These are phyloP conservation scores for Oscheius onirici DNA, from an alignment of 2,888 invertebrate genomes.

Conservation along the genomic window DNA sequence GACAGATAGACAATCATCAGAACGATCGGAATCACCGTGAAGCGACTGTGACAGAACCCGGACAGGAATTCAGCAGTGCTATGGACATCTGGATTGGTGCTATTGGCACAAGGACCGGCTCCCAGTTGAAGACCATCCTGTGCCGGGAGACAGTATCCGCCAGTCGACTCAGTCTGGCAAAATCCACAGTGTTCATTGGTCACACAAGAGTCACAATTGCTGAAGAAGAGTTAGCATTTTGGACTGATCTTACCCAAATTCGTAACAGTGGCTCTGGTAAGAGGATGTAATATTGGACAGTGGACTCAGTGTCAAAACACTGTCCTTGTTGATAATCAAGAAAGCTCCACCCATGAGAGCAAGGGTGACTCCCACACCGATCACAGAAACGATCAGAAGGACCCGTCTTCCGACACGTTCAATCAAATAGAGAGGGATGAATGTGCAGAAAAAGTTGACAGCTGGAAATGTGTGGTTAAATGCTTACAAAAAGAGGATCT, in stretches of 20 bases:
- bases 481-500: not conserved
- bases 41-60: conserved; percentile 66
- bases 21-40: conserved; percentile 68
- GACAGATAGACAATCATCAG: conserved; percentile 59
- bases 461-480: conserved; percentile 71
- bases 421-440: conserved; percentile 74
- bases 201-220: conserved; percentile 74
- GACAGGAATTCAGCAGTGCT: conserved; percentile 39
- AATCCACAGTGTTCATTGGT: conserved; percentile 73
- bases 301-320: not conserved
- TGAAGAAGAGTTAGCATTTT: conserved; percentile 22
- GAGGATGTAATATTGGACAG: not conserved
- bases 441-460: conserved; percentile 74
- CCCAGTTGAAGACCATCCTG: conserved; percentile 17
- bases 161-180: conserved; percentile 35
- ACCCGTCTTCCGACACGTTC: conserved; percentile 74
- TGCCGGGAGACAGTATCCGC: conserved; percentile 19
- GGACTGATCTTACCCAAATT: conserved; percentile 5
- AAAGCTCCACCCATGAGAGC: conserved; percentile 50
- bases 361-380: conserved; percentile 39
- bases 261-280: not conserved
- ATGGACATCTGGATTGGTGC: conserved; percentile 16
- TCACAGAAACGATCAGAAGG: conserved; percentile 38
- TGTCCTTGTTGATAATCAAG: conserved; percentile 34
- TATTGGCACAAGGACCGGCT: conserved; percentile 34